Evolutionary conservation across 2,113 vertebrate species (phyloP).

Genomic region (Scalopus aquaticus): DNA sequence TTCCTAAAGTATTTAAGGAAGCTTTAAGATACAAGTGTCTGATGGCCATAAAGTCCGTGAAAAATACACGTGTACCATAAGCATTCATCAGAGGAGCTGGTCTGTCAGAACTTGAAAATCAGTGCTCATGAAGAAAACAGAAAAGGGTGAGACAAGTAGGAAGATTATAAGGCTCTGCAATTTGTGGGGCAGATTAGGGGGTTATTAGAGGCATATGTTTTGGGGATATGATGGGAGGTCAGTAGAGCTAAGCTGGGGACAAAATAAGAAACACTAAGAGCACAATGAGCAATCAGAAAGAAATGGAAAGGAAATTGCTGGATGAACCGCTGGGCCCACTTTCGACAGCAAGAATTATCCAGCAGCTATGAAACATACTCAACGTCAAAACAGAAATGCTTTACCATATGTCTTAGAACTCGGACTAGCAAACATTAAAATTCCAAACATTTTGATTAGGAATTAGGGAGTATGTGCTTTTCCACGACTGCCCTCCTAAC

Average conservation of each 20-base stretch:
- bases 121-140: background rate
- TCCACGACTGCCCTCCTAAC: background rate
- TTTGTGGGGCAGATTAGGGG: accelerated
- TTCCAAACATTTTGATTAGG: background rate
- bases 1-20: conserved; percentile 19
- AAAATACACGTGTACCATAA: background rate
- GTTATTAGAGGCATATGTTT: background rate
- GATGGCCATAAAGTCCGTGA: background rate
- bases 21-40: background rate
- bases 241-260: background rate
- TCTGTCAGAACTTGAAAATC: background rate
- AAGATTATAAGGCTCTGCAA: background rate
- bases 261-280: background rate
- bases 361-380: background rate
- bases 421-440: background rate
- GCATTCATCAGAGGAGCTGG: background rate
- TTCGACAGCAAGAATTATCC: background rate
- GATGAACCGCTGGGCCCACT: background rate
- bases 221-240: background rate
- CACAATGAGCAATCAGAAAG: background rate
- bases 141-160: background rate
- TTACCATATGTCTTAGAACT: background rate
- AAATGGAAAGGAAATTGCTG: background rate
- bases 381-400: background rate
- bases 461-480: background rate